Conservation (phyloP, 2,113 vertebrate genomes). For the Paradoxurus hermaphroditus region DNA sequence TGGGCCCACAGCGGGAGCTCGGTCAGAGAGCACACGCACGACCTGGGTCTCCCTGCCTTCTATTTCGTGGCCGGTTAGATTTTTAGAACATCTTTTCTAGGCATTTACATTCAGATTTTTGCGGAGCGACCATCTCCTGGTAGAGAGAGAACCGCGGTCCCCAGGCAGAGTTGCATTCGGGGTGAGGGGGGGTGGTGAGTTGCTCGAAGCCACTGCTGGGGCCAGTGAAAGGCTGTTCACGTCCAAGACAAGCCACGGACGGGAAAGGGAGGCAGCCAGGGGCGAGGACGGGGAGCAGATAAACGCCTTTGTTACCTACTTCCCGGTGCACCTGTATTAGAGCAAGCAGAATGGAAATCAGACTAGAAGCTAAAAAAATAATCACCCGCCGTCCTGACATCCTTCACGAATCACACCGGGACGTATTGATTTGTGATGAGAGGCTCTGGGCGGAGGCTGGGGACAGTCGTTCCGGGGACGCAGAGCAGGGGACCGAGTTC, state of each 20-base stretch:
- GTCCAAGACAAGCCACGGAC: background rate
- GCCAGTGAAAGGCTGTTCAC: background rate
- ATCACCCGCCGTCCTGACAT: background rate
- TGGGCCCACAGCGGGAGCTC: accelerated
- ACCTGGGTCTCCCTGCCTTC: background rate
- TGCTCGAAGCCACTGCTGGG: background rate
- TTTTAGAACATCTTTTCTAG: background rate
- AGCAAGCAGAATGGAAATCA: background rate
- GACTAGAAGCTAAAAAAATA: background rate
- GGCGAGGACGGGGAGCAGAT: background rate
- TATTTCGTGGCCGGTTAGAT: background rate
- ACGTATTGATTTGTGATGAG: background rate
- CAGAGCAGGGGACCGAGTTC: background rate
- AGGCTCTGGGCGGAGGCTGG: background rate
- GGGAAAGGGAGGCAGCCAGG: background rate
- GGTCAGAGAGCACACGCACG: accelerated
- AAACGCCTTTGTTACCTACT: background rate
- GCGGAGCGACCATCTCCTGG: background rate
- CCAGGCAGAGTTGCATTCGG: background rate
- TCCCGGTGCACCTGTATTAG: background rate
- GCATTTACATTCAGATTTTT: background rate
- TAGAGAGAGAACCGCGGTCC: background rate
- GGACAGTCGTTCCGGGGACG: background rate
- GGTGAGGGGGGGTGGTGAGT: no score
- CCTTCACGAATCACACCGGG: background rate